Conservation (phyloP, 2,797 vertebrate species). For the Threskiornis aethiopicus region DNA sequence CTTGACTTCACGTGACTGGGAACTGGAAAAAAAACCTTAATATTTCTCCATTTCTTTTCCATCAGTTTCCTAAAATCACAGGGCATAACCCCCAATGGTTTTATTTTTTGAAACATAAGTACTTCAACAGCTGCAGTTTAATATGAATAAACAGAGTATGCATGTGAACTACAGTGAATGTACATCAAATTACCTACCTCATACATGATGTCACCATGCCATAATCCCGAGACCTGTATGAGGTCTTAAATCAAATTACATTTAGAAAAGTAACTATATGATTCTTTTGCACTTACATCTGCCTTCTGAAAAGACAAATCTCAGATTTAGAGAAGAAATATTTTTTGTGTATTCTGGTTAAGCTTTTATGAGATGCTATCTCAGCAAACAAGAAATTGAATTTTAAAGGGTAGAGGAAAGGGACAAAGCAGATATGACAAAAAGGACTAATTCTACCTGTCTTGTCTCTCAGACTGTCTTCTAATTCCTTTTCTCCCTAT, state of each 20-base stretch:
- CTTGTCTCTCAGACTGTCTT: not conserved
- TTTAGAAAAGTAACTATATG: not conserved
- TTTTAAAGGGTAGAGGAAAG: conserved; percentile 14
- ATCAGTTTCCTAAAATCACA: not conserved
- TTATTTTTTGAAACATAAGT: not conserved
- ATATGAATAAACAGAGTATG: not conserved
- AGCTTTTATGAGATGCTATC: conserved; percentile 57
- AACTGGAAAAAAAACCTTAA: not conserved
- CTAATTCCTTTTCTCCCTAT: not conserved
- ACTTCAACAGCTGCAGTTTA: not conserved
- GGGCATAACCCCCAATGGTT: not conserved
- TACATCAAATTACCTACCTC: not conserved
- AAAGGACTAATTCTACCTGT: conserved; percentile 12
- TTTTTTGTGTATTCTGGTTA: conserved; percentile 63
- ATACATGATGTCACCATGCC: not conserved
- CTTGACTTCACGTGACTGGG: not conserved
- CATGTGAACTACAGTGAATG: not conserved
- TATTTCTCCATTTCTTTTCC: not conserved
- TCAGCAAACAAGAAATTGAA: conserved; percentile 25
- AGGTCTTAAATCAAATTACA: not conserved
- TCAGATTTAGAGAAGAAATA: not conserved
- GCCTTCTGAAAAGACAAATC: not conserved
- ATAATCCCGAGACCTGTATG: not conserved
- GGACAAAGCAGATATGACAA: conserved; percentile 12
- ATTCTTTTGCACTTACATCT: not conserved